Conservation (phyloP, 1,140 invertebrate species). For the Macrobrachium rosenbergii region DNA sequence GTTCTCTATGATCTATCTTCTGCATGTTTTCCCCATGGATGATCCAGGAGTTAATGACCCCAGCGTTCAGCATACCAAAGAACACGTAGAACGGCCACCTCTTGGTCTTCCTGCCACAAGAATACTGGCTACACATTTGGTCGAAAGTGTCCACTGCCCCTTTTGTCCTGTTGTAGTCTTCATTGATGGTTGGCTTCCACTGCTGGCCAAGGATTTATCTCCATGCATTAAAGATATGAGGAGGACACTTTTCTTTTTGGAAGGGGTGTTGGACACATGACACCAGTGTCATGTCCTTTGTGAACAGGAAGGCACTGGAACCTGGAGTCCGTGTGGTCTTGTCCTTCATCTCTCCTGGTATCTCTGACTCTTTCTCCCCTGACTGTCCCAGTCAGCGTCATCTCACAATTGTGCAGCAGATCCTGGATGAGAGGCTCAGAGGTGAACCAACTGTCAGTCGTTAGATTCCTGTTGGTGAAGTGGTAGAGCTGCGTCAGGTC, state of each 20-base stretch:
- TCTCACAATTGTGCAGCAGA: slow-evolving; percentile 48
- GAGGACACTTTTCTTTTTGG: slow-evolving; percentile 68
- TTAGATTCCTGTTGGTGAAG: slow-evolving; percentile 60
- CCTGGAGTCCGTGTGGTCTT: slow-evolving; percentile 66
- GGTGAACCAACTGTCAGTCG: slow-evolving; percentile 65
- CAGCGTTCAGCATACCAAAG: slow-evolving; percentile 63
- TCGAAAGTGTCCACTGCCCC: slow-evolving; percentile 70
- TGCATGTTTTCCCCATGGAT: no score
- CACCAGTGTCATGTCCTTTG: slow-evolving; percentile 67
- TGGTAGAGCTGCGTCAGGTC: slow-evolving; percentile 39
- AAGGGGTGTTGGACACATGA: slow-evolving; percentile 67
- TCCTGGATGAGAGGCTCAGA: slow-evolving; percentile 39
- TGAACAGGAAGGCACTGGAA: slow-evolving; percentile 67
- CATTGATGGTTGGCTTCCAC: slow-evolving; percentile 69
- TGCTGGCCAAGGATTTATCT: slow-evolving; percentile 49
- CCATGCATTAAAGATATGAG: slow-evolving; percentile 69
- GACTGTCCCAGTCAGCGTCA: slow-evolving; percentile 71
- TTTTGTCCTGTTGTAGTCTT: slow-evolving; percentile 71
- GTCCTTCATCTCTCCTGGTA: slow-evolving; percentile 41
- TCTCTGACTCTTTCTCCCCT: slow-evolving; percentile 70
- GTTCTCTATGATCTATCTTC: no score
- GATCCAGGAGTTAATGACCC: slow-evolving; percentile 29
- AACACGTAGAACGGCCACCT: slow-evolving; percentile 66
- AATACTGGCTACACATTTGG: slow-evolving; percentile 62
- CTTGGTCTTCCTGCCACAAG: slow-evolving; percentile 26